Evolutionary conservation across 2,113 vertebrate genomes (phyloP).

Genomic region (Lasiurus cinereus): DNA sequence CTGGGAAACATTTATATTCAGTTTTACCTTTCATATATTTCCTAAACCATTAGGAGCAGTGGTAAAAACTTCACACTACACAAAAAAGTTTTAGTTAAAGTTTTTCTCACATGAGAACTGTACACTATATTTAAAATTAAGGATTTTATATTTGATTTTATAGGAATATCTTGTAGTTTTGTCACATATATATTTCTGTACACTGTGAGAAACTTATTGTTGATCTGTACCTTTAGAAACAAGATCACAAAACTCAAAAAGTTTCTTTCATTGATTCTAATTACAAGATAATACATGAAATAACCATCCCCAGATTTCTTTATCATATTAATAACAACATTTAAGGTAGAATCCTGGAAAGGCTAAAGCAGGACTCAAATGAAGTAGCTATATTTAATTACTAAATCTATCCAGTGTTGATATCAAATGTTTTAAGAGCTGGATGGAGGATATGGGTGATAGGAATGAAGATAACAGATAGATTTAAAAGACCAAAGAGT

Average conservation of each 20-base stretch:
- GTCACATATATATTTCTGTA: neutral
- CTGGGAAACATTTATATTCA: neutral
- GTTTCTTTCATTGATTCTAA: neutral
- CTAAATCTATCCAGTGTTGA: neutral
- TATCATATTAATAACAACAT: slow-evolving; percentile 12
- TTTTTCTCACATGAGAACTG: neutral
- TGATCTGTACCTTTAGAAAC: slow-evolving; percentile 5
- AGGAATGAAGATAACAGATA: neutral
- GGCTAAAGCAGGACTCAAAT: slow-evolving; percentile 5
- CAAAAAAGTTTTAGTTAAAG: neutral
- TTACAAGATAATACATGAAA: slow-evolving; percentile 14
- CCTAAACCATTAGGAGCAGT: neutral
- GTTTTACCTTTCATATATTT: neutral
- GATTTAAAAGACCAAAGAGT: neutral
- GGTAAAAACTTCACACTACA: neutral
- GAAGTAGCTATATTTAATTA: neutral
- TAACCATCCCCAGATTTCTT: neutral
- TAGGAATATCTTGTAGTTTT: neutral
- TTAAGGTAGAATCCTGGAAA: slow-evolving; percentile 18
- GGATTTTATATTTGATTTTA: neutral
- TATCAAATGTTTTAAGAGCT: neutral
- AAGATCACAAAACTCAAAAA: neutral
- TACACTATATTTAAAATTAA: neutral
- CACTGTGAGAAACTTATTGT: neutral
- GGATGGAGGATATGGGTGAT: neutral